Evolutionary conservation across 2,888 invertebrate genomes (phyloP).

Genomic region (Noctua janthe): DNA sequence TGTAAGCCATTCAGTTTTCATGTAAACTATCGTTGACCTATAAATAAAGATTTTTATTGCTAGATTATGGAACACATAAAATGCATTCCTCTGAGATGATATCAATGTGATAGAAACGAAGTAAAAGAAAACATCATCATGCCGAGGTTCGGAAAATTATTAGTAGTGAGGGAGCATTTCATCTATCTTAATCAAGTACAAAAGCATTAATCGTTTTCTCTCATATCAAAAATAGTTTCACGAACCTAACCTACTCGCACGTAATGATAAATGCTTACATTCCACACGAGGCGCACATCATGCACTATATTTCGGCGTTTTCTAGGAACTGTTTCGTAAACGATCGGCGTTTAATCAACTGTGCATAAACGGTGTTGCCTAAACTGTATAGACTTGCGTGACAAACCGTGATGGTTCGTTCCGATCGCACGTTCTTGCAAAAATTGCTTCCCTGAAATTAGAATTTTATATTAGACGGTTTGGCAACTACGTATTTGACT

Average conservation of each 20-base stretch:
- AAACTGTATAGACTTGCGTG: constrained; percentile 80
- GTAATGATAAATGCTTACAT: constrained; percentile 57
- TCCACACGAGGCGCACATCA: constrained; percentile 49
- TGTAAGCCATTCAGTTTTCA: constrained; percentile 42
- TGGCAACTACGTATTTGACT: constrained; percentile 59
- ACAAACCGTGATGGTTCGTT: constrained; percentile 79
- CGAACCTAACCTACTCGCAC: constrained; percentile 16
- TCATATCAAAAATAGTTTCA: constrained; percentile 39
- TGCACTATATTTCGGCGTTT: constrained; percentile 64
- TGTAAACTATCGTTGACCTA: constrained; percentile 45
- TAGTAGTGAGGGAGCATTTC: constrained; percentile 4
- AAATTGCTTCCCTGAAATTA: constrained; percentile 74
- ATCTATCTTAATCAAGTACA: constrained; percentile 18
- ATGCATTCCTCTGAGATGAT: constrained; percentile 38
- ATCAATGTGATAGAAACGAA: neutral
- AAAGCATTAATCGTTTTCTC: constrained; percentile 22
- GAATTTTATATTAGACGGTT: constrained; percentile 63
- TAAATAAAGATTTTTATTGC: constrained; percentile 41
- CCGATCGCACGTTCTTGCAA: constrained; percentile 73
- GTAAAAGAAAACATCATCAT: neutral
- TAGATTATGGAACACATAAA: constrained; percentile 28
- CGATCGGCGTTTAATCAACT: constrained; percentile 66
- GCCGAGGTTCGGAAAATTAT: constrained; percentile 5
- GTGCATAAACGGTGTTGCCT: constrained; percentile 71
- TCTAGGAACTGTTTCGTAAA: constrained; percentile 71